Evolutionary conservation across 1,140 invertebrate genomes (phyloP).

Genomic region (Plutomurus gul): DNA sequence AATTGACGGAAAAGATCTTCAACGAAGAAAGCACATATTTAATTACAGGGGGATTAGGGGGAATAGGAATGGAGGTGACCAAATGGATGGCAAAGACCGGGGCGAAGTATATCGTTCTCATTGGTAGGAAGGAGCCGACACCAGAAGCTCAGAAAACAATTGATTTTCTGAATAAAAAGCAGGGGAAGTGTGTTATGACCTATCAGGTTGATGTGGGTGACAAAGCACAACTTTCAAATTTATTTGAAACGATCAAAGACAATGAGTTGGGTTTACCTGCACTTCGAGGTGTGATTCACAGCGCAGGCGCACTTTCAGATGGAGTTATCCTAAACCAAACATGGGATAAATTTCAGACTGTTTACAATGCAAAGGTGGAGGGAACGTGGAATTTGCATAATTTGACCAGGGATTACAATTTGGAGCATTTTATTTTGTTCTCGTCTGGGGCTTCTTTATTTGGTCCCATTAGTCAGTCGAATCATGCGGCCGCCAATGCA

Average conservation of each 20-base stretch:
- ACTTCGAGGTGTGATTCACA: constrained; percentile 30
- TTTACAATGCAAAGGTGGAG: constrained; percentile 24
- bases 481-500: neutral
- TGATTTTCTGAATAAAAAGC: neutral
- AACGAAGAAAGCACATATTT: constrained; percentile 22
- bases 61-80: constrained; percentile 5
- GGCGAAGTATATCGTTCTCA: constrained; percentile 20
- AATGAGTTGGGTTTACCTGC: neutral
- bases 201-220: neutral
- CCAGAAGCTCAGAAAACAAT: neutral
- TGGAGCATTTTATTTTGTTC: constrained; percentile 40
- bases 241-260: neutral
- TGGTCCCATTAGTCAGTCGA: constrained; percentile 4
- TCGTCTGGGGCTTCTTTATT: neutral
- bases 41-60: constrained; percentile 23
- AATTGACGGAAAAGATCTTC: neutral
- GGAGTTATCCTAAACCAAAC: neutral
- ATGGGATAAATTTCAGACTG: neutral
- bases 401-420: neutral
- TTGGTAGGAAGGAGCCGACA: neutral
- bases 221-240: neutral
- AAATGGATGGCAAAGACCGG: constrained; percentile 34
- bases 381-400: constrained; percentile 38
- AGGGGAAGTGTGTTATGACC: neutral
- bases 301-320: constrained; percentile 17